Conservation (phyloP, 1,140 invertebrate species). For the Homalodisca vitripennis region DNA sequence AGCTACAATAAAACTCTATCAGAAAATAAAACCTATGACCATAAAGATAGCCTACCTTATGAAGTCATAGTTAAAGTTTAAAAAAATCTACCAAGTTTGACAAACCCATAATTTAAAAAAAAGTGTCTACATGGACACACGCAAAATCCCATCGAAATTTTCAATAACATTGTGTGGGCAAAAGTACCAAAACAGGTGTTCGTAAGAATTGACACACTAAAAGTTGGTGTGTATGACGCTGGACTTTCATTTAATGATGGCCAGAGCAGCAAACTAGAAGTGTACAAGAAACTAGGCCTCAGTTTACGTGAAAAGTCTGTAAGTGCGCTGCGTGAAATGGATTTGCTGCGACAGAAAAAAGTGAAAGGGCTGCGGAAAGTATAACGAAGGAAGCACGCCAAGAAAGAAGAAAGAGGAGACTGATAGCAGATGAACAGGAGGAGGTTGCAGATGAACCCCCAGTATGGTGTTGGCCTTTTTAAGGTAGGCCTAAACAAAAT, state of each 20-base stretch:
- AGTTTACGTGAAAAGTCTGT: neutral
- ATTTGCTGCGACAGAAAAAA: neutral
- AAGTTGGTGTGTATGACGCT: conserved; percentile 35
- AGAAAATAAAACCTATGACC: conserved; percentile 4
- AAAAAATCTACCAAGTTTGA: neutral
- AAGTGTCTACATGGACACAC: conserved; percentile 35
- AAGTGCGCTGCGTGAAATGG: neutral
- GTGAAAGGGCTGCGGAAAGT: neutral
- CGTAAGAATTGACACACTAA: conserved; percentile 33
- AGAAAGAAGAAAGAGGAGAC: neutral
- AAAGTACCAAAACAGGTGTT: conserved; percentile 38
- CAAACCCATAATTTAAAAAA: neutral
- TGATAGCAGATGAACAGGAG: neutral
- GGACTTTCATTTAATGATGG: conserved; percentile 23
- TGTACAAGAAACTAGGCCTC: neutral
- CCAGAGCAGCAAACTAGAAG: neutral
- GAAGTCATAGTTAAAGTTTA: neutral
- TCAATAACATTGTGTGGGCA: conserved; percentile 41
- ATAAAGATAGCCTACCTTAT: conserved; percentile 28
- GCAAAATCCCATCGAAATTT: conserved; percentile 39
- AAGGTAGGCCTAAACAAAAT: neutral
- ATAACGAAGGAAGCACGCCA: neutral
- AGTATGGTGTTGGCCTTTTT: conserved; percentile 1
- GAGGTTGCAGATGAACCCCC: neutral
- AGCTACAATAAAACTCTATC: neutral